Base-by-base conservation (phyloP, 30 jellyfish, hydroid and myxozoan species). In the Turritopsis dohrnii region DNA sequence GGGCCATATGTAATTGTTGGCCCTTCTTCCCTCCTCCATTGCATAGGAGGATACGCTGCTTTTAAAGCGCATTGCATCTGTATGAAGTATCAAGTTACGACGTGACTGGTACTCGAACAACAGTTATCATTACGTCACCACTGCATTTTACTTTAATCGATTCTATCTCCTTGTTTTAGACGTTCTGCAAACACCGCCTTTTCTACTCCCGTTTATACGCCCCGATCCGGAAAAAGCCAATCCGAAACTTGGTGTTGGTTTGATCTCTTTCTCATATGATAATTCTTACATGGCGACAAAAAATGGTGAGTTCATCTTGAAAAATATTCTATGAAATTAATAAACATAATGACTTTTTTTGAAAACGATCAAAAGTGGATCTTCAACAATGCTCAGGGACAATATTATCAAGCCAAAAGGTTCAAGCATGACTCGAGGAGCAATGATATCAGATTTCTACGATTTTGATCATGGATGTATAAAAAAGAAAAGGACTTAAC, bases 171-270 rank as follows among this genome's bases (percentile, higher is more conserved):
- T 41, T 41, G 60, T 41, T 41, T 25, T 69, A 94, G 99, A 94
- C 81, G 83, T 82, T 31, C 21, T 94, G 21, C 94, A 85, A 79
- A 94, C 84, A 79, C 66, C 29, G 21, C 96, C 96, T 29, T 94
- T 85, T 73, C 92, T 84, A 0, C 81, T 94, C 31, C 99, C 99
- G 71, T 21, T 91, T 16, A 89, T 89, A 1, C 84, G 91, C 53
- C 96, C 99, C 4, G 99, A 94, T 71, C 95, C 97, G 18, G 96
- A 94, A 69, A 94, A 94, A 79, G 90, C 97, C 23, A 94, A 94
- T 29, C 99, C 99, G 23, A 94, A 86, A 75, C 91, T 94, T 80
- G 99, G 99, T 8, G 85, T 94, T 66, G 96, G 99, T 21, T 85
- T 85, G 73, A 90, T 86, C 16, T 18, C 72, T 7, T 94, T 89